Evolutionary conservation across 1,140 invertebrate species (phyloP).

Genomic region (Semibalanus balanoides): DNA sequence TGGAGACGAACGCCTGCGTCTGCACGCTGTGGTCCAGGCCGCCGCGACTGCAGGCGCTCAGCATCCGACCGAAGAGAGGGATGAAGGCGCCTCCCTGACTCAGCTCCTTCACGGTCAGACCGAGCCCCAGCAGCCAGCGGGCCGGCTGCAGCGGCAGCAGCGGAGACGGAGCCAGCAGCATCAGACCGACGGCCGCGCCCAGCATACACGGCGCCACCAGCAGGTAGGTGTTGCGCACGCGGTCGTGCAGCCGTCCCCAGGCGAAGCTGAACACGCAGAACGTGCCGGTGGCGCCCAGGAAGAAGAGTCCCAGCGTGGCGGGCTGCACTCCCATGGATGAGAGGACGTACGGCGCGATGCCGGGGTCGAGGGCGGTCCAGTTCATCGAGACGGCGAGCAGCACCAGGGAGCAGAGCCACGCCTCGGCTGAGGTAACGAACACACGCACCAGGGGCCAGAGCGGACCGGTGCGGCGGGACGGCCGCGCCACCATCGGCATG

Average conservation of each 20-base stretch:
- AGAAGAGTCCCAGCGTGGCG: neutral
- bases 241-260: neutral
- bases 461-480: constrained; percentile 39
- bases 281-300: neutral
- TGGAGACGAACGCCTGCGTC: neutral
- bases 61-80: neutral
- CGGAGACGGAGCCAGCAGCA: neutral
- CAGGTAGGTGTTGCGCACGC: neutral
- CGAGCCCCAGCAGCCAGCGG: neutral
- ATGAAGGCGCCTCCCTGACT: neutral
- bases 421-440: constrained; percentile 41
- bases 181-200: neutral
- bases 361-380: neutral
- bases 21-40: neutral
- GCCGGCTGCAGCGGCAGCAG: neutral
- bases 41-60: neutral
- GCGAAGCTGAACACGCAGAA: neutral
- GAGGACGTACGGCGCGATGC: neutral
- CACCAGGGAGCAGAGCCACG: constrained; percentile 29
- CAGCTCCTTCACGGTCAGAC: neutral
- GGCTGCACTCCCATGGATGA: neutral
- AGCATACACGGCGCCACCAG: neutral
- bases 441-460: constrained; percentile 44
- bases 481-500: constrained; percentile 38
- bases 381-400: neutral